Percentiles rank a stretch among this genome's conserved stretches.
Evolutionary conservation across 92 coral and sea anemone genomes (phyloP).

Genomic region (Bergia sp.): DNA sequence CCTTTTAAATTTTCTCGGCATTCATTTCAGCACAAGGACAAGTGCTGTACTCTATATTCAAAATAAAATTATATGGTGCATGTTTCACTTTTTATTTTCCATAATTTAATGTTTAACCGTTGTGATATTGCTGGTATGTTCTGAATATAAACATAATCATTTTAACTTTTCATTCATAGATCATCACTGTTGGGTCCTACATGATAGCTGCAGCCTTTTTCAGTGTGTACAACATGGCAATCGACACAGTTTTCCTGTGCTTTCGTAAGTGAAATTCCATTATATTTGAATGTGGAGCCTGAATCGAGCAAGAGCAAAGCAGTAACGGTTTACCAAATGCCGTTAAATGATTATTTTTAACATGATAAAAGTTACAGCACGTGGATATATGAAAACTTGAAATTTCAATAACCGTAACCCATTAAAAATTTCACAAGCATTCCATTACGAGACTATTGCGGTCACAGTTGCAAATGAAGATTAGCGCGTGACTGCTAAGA

Average conservation of each 20-base stretch:
- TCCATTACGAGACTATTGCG: no score
- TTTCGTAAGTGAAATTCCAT: conserved; percentile 78
- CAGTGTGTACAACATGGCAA: conserved; percentile 98
- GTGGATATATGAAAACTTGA: no score
- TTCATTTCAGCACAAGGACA: neutral
- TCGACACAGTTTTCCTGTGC: conserved; percentile 95
- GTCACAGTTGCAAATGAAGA: no score
- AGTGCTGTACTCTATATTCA: neutral
- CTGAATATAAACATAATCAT: neutral
- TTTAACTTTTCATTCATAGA: conserved; percentile 50
- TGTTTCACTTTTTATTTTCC: no score
- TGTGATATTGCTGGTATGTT: neutral
- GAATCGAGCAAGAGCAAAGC: neutral
- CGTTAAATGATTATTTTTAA: no score
- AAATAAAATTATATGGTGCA: no score
- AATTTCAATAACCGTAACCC: no score
- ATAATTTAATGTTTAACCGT: no score
- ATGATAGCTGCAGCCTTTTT: conserved; percentile 88
- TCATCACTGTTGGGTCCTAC: conserved; percentile 87
- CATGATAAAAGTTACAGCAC: no score
- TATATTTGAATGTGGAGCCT: neutral
- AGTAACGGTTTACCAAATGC: neutral
- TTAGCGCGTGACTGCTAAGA: no score
- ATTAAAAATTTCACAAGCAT: no score
- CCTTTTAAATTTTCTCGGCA: neutral